These are phyloP conservation scores for Deilephila porcellus DNA, from an alignment of 2,888 invertebrate species.

Conservation along the genomic window DNA sequence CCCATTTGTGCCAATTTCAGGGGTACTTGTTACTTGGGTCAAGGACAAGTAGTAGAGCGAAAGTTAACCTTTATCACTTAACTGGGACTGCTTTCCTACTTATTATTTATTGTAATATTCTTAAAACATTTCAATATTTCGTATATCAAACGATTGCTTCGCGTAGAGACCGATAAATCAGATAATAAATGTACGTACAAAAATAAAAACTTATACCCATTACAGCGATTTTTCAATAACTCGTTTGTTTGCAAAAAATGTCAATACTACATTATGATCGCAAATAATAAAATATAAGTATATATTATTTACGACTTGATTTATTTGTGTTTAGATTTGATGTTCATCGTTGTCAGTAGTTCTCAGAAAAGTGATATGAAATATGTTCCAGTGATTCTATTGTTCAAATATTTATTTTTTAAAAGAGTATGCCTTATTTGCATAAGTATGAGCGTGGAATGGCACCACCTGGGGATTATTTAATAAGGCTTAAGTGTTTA, in stretches of 20 bases:
- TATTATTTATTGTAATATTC: too few species aligned
- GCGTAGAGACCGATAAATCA: too few species aligned
- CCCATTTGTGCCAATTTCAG: too few species aligned
- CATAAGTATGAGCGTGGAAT: slow-evolving; percentile 67
- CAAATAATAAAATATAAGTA: background rate
- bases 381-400: slow-evolving; percentile 57
- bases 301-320: slow-evolving; percentile 45
- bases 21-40: too few species aligned
- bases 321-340: slow-evolving; percentile 49
- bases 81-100: too few species aligned
- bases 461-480: slow-evolving; percentile 60
- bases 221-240: background rate
- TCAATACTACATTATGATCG: background rate
- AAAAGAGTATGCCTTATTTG: slow-evolving; percentile 57
- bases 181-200: background rate
- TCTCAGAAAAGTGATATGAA: slow-evolving; percentile 58
- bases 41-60: too few species aligned
- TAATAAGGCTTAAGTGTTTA: slow-evolving; percentile 48
- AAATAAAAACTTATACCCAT: background rate
- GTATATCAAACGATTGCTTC: too few species aligned
- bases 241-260: background rate
- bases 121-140: too few species aligned
- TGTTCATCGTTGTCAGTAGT: slow-evolving; percentile 46
- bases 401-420: slow-evolving; percentile 54
- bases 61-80: too few species aligned